Evolutionary conservation across 2,113 vertebrate species (phyloP).

Genomic region (Sardina pilchardus): DNA sequence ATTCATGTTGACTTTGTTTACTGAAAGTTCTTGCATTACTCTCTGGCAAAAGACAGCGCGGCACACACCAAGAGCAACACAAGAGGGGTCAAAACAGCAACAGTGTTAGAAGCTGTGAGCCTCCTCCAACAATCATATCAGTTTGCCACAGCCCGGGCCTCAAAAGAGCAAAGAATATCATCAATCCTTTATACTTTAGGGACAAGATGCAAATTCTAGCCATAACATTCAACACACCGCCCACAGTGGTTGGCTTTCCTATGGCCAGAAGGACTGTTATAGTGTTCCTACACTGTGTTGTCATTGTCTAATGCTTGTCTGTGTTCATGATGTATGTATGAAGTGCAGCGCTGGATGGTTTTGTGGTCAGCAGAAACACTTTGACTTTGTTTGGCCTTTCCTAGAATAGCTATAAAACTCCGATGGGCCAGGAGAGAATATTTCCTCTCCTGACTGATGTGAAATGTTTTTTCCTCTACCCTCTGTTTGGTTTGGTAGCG

Average conservation of each 20-base stretch:
- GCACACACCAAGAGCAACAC: not conserved
- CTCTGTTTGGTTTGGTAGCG: not conserved
- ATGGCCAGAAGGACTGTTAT: not conserved
- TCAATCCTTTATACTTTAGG: not conserved
- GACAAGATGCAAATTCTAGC: not conserved
- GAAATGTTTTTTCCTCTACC: not conserved
- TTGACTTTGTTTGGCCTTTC: not conserved
- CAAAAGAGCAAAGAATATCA: constrained; percentile 5
- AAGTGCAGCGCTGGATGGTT: not conserved
- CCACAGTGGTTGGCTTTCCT: not conserved
- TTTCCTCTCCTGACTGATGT: not conserved
- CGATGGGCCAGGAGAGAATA: not conserved
- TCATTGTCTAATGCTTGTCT: not conserved
- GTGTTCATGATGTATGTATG: constrained; percentile 5
- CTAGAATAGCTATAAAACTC: not conserved
- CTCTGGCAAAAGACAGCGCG: not conserved
- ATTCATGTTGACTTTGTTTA: not conserved
- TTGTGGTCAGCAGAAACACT: constrained; percentile 14
- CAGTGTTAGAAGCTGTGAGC: not conserved
- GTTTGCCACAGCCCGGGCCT: not conserved
- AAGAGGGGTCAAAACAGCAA: not conserved
- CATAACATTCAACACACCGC: constrained; percentile 11
- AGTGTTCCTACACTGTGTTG: not conserved
- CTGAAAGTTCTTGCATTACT: not conserved
- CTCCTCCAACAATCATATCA: not conserved